phyloP scores from a whole-genome alignment of 37 sponge, comb jelly and placozoan species.

The Agelas oroides region DNA sequence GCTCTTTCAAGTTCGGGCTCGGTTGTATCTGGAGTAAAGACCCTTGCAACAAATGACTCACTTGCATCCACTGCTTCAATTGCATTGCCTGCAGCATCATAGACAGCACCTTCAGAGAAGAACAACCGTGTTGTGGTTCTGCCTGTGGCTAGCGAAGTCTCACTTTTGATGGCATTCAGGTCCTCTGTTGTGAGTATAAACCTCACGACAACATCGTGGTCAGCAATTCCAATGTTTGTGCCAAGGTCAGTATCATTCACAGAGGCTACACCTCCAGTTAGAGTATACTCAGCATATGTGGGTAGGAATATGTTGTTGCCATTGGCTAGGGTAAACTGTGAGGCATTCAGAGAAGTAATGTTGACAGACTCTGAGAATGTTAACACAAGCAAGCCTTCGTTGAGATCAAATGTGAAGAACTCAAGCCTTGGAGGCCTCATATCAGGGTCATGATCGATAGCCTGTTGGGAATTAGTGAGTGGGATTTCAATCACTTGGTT shows the following conservation, averaged over 20 bases:
- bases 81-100: slow-evolving; percentile 65
- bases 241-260: slow-evolving; percentile 64
- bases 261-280: slow-evolving; percentile 72
- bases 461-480: slow-evolving; percentile 31
- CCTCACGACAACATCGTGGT: slow-evolving; percentile 75
- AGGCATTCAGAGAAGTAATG: slow-evolving; percentile 52
- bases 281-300: slow-evolving; percentile 39
- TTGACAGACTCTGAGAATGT: slow-evolving; percentile 79
- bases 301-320: background rate
- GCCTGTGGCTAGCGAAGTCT: slow-evolving; percentile 56
- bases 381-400: slow-evolving; percentile 53
- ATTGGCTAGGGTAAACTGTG: slow-evolving; percentile 55
- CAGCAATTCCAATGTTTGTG: slow-evolving; percentile 26
- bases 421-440: slow-evolving; percentile 51
- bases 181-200: slow-evolving; percentile 55
- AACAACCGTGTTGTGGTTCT: slow-evolving; percentile 57
- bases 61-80: slow-evolving; percentile 24
- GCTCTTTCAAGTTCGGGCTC: slow-evolving; percentile 65
- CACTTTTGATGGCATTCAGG: slow-evolving; percentile 71
- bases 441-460: slow-evolving; percentile 50
- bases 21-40: slow-evolving; percentile 76
- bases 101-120: slow-evolving; percentile 65
- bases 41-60: slow-evolving; percentile 28
- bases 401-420: slow-evolving; percentile 75
- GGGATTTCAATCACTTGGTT: slow-evolving; percentile 61